A percentile compares a stretch with the other conserved stretches of the same genome.
These are phyloP conservation scores for Ginglymostoma cirratum DNA, from an alignment of 2,113 vertebrate species.

Conservation along the genomic window DNA sequence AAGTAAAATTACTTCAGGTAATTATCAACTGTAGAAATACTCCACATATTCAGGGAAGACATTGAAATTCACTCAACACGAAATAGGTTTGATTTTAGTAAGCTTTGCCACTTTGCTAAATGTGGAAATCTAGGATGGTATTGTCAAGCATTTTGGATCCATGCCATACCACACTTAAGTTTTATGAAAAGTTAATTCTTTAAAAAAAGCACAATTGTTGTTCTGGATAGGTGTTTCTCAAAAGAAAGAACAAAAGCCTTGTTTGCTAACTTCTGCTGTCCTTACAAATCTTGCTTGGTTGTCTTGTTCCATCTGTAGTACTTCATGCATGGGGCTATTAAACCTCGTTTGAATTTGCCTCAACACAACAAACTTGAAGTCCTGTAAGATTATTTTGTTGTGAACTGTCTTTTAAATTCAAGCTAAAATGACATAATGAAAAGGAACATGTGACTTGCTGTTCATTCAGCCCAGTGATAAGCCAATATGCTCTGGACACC, in stretches of 20 bases:
- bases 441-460: neutral
- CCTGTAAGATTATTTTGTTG: neutral
- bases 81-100: neutral
- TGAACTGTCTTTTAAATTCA: neutral
- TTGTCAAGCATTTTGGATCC: neutral
- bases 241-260: neutral
- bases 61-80: neutral
- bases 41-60: neutral
- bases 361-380: neutral
- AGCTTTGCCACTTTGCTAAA: neutral
- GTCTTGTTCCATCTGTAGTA: neutral
- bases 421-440: neutral
- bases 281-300: too few relatives aligned
- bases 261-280: neutral
- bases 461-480: neutral
- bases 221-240: neutral
- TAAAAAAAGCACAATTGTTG: neutral
- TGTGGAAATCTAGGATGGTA: neutral
- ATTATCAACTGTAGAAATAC: conserved; percentile 1
- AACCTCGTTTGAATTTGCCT: neutral
- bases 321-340: neutral
- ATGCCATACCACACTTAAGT: neutral
- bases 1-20: conserved; percentile 31
- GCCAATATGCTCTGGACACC: neutral
- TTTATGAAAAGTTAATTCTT: neutral